These are phyloP conservation scores for Trachymyrmex septentrionalis DNA, from an alignment of 1,140 invertebrate genomes.

Conservation along the genomic window DNA sequence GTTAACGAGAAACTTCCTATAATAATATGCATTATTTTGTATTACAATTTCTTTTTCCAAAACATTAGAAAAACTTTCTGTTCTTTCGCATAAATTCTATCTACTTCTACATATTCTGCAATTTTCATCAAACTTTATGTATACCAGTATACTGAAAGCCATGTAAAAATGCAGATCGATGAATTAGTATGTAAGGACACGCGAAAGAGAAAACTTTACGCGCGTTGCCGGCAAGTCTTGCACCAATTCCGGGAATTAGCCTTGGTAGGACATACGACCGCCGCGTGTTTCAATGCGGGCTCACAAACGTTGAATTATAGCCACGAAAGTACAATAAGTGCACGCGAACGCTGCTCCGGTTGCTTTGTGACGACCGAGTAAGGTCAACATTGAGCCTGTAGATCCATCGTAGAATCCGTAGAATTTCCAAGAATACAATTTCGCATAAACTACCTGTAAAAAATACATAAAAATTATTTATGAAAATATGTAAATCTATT, in stretches of 20 bases:
- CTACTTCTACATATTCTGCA: background rate
- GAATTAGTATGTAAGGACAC: slow-evolving; percentile 43
- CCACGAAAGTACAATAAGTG: slow-evolving; percentile 18
- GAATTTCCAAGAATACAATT: background rate
- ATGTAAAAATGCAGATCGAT: slow-evolving; percentile 38
- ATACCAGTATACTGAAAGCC: background rate
- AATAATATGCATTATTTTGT: slow-evolving; percentile 1
- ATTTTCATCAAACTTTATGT: background rate
- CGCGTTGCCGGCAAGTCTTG: slow-evolving; percentile 27
- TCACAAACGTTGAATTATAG: slow-evolving; percentile 41
- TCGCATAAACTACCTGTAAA: background rate
- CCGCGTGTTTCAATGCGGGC: slow-evolving; percentile 34
- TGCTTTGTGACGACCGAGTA: slow-evolving; percentile 1
- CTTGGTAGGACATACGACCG: slow-evolving; percentile 37
- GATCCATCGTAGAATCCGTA: background rate
- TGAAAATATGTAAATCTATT: background rate
- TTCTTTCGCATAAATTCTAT: background rate
- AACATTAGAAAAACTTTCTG: background rate
- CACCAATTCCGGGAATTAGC: slow-evolving; percentile 57
- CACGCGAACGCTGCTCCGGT: slow-evolving; percentile 33
- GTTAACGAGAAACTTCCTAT: background rate
- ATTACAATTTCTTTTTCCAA: background rate
- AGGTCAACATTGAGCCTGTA: slow-evolving; percentile 23
- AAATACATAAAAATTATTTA: background rate
- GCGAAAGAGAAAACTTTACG: slow-evolving; percentile 27